phyloP scores from a whole-genome alignment of 2,888 invertebrate species.

The Hirtodrosophila histrioides region DNA sequence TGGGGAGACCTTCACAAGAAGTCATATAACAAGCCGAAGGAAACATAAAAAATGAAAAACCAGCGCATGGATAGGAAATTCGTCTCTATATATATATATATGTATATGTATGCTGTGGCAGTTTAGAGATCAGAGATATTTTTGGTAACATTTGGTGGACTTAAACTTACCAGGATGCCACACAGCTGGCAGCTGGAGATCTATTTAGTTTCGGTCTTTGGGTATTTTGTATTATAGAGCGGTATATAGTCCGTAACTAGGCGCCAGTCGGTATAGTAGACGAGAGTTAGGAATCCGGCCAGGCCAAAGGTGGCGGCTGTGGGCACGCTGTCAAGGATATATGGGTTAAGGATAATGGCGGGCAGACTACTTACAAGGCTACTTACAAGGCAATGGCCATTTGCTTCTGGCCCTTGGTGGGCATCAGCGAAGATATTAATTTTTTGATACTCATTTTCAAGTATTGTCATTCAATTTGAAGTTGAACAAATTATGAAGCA shows the following conservation, averaged over 20 bases:
- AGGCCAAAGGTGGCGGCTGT: constrained; percentile 50
- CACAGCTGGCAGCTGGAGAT: neutral
- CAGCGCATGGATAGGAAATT: neutral
- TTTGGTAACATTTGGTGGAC: no score
- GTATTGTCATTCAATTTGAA: constrained; percentile 4
- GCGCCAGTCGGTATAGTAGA: constrained; percentile 66
- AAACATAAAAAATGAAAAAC: constrained; percentile 11
- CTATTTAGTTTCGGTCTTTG: constrained; percentile 34
- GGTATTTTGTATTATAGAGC: constrained; percentile 64
- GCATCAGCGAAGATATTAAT: constrained; percentile 13
- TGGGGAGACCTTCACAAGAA: constrained; percentile 35
- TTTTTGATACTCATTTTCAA: constrained; percentile 52
- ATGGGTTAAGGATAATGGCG: neutral
- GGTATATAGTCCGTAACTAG: constrained; percentile 55
- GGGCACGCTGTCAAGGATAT: constrained; percentile 40
- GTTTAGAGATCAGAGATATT: neutral
- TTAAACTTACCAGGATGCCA: neutral
- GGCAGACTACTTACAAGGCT: constrained; percentile 61
- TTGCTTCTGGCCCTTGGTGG: constrained; percentile 28
- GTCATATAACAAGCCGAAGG: no score
- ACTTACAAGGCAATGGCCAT: constrained; percentile 60
- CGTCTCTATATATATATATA: no score
- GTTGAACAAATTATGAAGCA: constrained; percentile 22
- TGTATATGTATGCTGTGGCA: no score
- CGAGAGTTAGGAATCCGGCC: constrained; percentile 42